These are phyloP conservation scores for Drosophila affinis DNA, from an alignment of 2,888 invertebrate species.

Conservation along the genomic window DNA sequence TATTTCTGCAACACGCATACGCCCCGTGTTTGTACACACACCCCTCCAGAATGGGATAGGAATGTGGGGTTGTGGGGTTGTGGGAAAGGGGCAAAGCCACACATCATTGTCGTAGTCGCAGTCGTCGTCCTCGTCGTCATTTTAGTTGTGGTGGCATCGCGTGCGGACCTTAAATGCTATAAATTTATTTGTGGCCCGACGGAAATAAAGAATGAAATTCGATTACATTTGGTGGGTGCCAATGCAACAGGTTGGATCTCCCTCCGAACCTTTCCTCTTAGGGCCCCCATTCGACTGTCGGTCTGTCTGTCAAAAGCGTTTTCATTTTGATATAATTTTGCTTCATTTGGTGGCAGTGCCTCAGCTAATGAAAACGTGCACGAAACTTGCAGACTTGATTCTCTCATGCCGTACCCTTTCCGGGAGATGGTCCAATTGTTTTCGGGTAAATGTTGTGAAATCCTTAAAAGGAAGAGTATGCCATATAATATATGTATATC, in stretches of 20 bases:
- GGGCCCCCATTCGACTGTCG: background rate
- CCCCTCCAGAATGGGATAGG: background rate
- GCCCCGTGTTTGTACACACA: constrained; percentile 20
- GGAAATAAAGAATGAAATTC: constrained; percentile 64
- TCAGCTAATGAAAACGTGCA: constrained; percentile 72
- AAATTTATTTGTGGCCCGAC: constrained; percentile 72
- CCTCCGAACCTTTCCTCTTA: background rate
- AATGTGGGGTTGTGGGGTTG: background rate
- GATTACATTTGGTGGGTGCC: constrained; percentile 61
- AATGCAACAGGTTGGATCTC: constrained; percentile 61
- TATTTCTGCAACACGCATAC: constrained; percentile 70
- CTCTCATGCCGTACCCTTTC: constrained; percentile 2
- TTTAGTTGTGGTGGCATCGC: constrained; percentile 50
- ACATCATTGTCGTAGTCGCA: constrained; percentile 12
- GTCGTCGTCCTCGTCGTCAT: background rate
- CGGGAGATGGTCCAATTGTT: background rate
- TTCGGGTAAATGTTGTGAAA: background rate
- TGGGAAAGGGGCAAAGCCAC: background rate
- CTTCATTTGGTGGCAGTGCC: constrained; percentile 49
- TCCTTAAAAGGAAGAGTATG: too few relatives aligned
- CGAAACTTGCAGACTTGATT: constrained; percentile 60
- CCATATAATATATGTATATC: too few relatives aligned
- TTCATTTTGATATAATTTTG: constrained; percentile 65
- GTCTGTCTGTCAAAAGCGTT: constrained; percentile 32
- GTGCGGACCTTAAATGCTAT: constrained; percentile 73